Percentiles rank a stretch among this genome's conserved stretches.
Evolutionary conservation across 2,888 invertebrate genomes (phyloP).

Genomic region (Heterodera filipjevi): DNA sequence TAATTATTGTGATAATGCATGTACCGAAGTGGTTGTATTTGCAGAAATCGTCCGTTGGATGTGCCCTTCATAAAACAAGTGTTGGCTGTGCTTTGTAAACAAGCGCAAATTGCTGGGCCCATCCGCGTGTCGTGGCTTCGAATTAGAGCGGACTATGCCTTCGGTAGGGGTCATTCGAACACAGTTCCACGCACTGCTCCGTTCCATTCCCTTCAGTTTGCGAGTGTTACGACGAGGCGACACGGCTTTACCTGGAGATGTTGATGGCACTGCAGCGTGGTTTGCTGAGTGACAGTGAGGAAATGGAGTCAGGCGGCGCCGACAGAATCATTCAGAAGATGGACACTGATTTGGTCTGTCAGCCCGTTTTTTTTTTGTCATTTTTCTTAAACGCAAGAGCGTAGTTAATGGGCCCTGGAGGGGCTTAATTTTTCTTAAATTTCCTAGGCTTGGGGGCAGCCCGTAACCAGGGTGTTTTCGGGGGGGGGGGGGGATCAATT

Average conservation of each 20-base stretch:
- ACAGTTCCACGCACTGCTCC: too few species aligned
- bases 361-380: background rate
- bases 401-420: too few species aligned
- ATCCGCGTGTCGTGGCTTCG: conserved; percentile 36
- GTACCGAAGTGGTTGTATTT: background rate
- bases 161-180: conserved; percentile 33
- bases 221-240: conserved; percentile 28
- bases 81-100: conserved; percentile 30
- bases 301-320: background rate
- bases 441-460: too few species aligned
- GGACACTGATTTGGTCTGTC: conserved; percentile 23
- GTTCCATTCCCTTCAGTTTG: conserved; percentile 11
- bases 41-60: conserved; percentile 21
- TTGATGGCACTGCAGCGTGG: conserved; percentile 31
- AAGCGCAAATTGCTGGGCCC: conserved; percentile 35
- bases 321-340: conserved; percentile 25
- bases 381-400: too few species aligned
- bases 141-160: conserved; percentile 35
- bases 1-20: background rate
- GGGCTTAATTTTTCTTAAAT: too few species aligned
- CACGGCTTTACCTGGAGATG: conserved; percentile 29
- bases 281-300: background rate
- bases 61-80: conserved; percentile 30
- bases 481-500: too few species aligned
- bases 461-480: too few species aligned